Evolutionary conservation across 2,888 invertebrate genomes (phyloP).

Genomic region (Eulithis prunata): DNA sequence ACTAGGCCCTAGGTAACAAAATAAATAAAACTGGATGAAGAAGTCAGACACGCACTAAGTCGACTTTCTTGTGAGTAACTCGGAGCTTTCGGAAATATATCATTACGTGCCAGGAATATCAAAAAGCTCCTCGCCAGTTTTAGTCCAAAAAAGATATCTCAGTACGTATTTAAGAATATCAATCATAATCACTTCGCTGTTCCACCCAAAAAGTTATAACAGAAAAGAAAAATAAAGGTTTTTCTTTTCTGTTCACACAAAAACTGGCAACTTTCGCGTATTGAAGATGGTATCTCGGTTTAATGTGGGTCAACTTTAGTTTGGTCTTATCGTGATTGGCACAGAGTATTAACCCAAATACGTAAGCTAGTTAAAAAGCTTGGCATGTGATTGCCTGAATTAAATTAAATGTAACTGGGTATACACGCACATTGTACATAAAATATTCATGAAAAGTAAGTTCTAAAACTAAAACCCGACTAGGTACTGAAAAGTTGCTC

Average conservation of each 20-base stretch:
- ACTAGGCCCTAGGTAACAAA: too few relatives aligned
- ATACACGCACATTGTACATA: too few relatives aligned
- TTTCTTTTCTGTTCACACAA: background rate
- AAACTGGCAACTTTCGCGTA: background rate
- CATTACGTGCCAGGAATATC: constrained; percentile 12
- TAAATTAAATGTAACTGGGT: background rate
- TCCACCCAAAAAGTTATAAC: background rate
- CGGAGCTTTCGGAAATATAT: constrained; percentile 8
- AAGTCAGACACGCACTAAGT: background rate
- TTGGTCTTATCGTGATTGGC: constrained; percentile 6
- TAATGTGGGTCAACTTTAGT: constrained; percentile 23
- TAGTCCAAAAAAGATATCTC: background rate
- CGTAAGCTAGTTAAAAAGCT: constrained; percentile 2
- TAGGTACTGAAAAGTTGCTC: too few relatives aligned
- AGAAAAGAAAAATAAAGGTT: background rate
- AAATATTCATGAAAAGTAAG: too few relatives aligned
- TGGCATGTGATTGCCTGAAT: constrained; percentile 13
- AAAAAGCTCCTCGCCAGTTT: background rate
- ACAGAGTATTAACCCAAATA: constrained; percentile 25
- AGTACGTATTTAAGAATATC: background rate
- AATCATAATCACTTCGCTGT: constrained; percentile 6
- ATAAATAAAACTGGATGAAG: background rate
- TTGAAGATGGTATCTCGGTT: constrained; percentile 10
- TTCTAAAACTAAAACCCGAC: too few relatives aligned
- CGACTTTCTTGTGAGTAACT: constrained; percentile 1